Percentiles rank a stretch among this genome's conserved stretches.
Evolutionary conservation across 2,113 vertebrate species (phyloP).

Genomic region (Penelope pileata): DNA sequence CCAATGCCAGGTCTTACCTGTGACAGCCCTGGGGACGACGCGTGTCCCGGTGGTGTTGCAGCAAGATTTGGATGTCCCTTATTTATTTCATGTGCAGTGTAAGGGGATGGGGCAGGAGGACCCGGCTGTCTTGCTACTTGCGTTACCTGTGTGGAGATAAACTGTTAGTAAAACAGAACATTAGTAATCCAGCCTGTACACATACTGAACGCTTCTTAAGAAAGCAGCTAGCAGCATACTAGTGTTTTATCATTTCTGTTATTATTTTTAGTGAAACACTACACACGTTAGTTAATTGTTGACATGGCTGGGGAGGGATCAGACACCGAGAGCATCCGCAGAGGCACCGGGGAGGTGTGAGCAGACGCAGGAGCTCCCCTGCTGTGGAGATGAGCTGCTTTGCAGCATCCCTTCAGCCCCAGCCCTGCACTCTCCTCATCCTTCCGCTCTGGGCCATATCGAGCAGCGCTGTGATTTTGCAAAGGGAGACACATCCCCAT

Average conservation of each 20-base stretch:
- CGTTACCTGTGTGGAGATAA: conserved; percentile 80
- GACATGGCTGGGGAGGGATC: neutral
- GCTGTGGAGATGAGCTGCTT: neutral
- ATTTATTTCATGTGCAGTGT: conserved; percentile 91
- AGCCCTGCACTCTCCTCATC: neutral
- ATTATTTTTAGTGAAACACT: neutral
- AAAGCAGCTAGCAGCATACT: neutral
- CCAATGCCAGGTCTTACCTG: conserved; percentile 88
- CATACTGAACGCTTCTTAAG: neutral
- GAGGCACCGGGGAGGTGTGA: neutral
- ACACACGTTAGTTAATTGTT: neutral
- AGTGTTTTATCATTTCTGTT: neutral
- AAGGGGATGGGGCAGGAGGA: conserved; percentile 85
- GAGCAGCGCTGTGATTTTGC: neutral
- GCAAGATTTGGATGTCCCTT: conserved; percentile 95
- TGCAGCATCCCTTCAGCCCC: neutral
- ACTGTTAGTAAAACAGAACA: conserved; percentile 64
- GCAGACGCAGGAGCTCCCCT: neutral
- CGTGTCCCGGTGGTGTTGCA: conserved; percentile 93
- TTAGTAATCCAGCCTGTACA: conserved; percentile 28
- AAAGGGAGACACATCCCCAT: neutral
- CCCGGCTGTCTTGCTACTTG: conserved; percentile 92
- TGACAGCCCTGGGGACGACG: conserved; percentile 91
- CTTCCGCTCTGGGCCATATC: rapidly evolving
- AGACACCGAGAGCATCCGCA: neutral